phyloP scores from a whole-genome alignment of 1,140 invertebrate genomes.

The Nasonia vitripennis region DNA sequence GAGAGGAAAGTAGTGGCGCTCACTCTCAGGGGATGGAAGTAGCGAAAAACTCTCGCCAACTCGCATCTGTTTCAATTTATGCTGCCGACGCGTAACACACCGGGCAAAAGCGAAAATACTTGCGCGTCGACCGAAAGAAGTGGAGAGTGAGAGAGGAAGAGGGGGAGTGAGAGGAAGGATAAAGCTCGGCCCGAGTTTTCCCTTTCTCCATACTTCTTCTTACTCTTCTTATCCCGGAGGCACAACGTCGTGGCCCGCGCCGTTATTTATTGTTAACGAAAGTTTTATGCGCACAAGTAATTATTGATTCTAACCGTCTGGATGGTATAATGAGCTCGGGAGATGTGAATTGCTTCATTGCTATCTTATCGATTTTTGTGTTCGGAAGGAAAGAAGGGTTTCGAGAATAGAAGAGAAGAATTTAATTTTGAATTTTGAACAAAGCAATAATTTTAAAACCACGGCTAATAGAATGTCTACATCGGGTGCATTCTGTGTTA shows the following conservation, averaged over 20 bases:
- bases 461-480: too few relatives aligned
- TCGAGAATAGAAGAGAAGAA: too few relatives aligned
- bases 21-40: conserved; percentile 27
- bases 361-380: neutral
- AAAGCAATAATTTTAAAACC: too few relatives aligned
- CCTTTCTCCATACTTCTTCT: neutral
- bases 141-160: conserved; percentile 15
- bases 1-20: conserved; percentile 34
- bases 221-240: conserved; percentile 18
- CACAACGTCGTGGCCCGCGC: neutral
- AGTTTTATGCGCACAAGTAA: conserved; percentile 38
- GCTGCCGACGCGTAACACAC: conserved; percentile 60
- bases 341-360: neutral
- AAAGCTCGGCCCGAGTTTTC: conserved; percentile 28
- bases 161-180: conserved; percentile 19
- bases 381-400: too few relatives aligned
- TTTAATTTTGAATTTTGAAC: too few relatives aligned
- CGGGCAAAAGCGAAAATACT: conserved; percentile 62
- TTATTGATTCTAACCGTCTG: conserved; percentile 36
- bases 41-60: conserved; percentile 72
- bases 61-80: conserved; percentile 75
- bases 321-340: neutral
- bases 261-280: conserved; percentile 41
- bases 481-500: too few relatives aligned
- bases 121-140: conserved; percentile 35